Evolutionary conservation across 2,113 vertebrate species (phyloP).

Genomic region (Piaya cayana): DNA sequence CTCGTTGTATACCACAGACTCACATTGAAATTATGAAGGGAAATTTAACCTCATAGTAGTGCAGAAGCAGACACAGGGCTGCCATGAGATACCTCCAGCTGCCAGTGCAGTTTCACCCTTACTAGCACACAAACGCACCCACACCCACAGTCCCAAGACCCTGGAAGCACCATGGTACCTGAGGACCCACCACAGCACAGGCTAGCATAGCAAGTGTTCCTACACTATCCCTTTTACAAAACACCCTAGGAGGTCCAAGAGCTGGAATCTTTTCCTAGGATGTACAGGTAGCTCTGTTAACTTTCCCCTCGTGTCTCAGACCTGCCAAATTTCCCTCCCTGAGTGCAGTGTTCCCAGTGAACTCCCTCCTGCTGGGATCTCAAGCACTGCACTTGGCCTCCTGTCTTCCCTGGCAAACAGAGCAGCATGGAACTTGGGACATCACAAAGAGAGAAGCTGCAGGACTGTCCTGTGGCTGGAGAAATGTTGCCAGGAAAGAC

Average conservation of each 20-base stretch:
- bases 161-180: not conserved
- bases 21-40: not conserved
- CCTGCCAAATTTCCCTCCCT: not conserved
- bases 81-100: not conserved
- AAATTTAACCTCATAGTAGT: not conserved
- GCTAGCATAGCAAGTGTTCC: not conserved
- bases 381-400: not conserved
- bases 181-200: not conserved
- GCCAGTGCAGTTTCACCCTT: fast-evolving
- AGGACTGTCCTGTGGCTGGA: not conserved
- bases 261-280: not conserved
- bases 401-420: not conserved
- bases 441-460: not conserved
- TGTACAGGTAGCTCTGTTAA: not conserved
- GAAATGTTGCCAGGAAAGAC: not conserved
- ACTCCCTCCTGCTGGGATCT: not conserved
- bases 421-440: not conserved
- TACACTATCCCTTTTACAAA: not conserved
- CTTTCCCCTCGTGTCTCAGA: not conserved
- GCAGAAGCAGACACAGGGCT: not conserved
- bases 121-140: not conserved
- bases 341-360: not conserved
- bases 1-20: not conserved
- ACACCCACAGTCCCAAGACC: too few species aligned
- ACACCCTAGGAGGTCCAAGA: not conserved